Evolutionary conservation across 2,888 invertebrate genomes (phyloP), one percentile per base, ranked within the genome.

Genomic region (Lasioglossum marginatum): DNA sequence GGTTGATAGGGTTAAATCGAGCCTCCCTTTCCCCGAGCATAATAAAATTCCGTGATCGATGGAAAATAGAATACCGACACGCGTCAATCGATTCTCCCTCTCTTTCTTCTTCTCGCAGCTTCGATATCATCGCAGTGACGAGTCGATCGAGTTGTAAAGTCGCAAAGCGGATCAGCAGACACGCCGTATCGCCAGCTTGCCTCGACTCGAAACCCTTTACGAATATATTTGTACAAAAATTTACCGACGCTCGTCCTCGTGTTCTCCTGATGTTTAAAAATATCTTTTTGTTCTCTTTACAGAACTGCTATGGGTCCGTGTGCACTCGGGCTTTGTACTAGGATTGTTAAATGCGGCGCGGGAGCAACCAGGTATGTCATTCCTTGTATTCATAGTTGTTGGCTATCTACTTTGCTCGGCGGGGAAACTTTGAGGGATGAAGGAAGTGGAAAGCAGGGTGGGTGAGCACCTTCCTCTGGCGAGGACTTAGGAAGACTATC

Each of bases 261-360:
- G 23, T 23, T 52, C 52, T n/a, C n/a, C 23, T 0, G 23, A 2
- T 8, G 52, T 52, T 10, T n/a, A 3, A 52, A 16, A n/a, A 52
- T 10, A 23, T 10, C 3, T 10, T 10, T 68, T 1, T 12, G 0
- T 40, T 68, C 23, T 68, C 6, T 34, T 68, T 40, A 0, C 68
- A 68, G 68, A 37, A 23, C 12, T 68, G 68, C 37, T 68, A 68
- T 37, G 68, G 72, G 52, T 77, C 31, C 27, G 66, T 45, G 68
- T 73, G 68, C 68, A 37, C 16, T 60, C 16, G 27, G 45, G 4
- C 52, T 23, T 31, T 1, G 63, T 31, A 2, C 40, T 48, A n/a
- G 19, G 6, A 31, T 16, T 19, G 31, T 77, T 83, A 27, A 83
- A 77, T 40, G 23, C 23, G 12, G 43, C 10, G 27, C 23, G 8